These are phyloP conservation scores for Larimichthys crocea DNA, from an alignment of 2,113 vertebrate genomes.

Conservation along the genomic window DNA sequence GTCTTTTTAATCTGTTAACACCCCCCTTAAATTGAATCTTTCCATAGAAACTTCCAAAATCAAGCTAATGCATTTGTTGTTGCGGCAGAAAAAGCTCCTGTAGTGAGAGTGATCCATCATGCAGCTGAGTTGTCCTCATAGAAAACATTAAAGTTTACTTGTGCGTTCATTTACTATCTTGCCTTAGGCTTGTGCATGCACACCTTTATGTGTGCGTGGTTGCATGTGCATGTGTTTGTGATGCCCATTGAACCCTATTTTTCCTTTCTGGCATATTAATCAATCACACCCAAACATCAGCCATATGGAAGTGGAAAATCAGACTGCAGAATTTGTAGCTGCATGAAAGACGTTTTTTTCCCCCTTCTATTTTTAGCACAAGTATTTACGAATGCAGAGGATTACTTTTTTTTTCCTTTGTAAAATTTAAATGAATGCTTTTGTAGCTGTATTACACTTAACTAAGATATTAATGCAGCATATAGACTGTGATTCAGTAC, in stretches of 20 bases:
- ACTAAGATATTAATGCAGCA: background rate
- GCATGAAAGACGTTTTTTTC: background rate
- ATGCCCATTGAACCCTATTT: slow-evolving; percentile 49
- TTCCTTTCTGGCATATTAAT: slow-evolving; percentile 65
- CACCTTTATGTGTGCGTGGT: background rate
- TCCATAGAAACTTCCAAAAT: background rate
- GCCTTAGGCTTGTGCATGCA: slow-evolving; percentile 12
- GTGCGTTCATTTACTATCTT: slow-evolving; percentile 32
- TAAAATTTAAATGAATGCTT: background rate
- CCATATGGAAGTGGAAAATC: slow-evolving; percentile 22
- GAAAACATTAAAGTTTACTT: slow-evolving; percentile 49
- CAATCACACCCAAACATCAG: slow-evolving; percentile 54
- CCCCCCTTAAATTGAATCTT: background rate
- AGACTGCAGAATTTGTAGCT: slow-evolving; percentile 25
- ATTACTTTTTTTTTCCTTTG: background rate
- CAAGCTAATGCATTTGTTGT: slow-evolving; percentile 5
- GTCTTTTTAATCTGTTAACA: background rate
- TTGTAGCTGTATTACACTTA: background rate
- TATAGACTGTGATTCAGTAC: background rate
- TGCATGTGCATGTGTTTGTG: slow-evolving; percentile 27
- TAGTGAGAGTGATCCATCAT: slow-evolving; percentile 30
- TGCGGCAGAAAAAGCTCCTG: slow-evolving; percentile 9
- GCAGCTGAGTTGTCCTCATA: slow-evolving; percentile 20
- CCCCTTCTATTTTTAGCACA: slow-evolving; percentile 15
- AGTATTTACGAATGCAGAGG: background rate